A percentile compares a stretch with the other conserved stretches of the same genome.
phyloP scores from a whole-genome alignment of 2,888 invertebrate genomes.

The Clistopyga incitator region DNA sequence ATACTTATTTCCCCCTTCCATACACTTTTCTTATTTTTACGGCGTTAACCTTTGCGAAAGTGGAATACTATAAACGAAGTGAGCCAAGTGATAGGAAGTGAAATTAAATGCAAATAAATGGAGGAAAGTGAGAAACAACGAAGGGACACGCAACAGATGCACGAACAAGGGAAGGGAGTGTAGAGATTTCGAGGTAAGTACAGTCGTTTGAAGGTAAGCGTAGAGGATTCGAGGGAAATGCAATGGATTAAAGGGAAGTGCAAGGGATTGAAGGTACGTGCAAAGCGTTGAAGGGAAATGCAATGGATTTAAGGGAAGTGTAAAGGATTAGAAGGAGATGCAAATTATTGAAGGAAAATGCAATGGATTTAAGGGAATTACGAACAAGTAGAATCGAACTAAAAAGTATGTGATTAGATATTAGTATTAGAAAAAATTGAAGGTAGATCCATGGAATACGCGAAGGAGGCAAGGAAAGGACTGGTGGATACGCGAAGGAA shows the following conservation, averaged over 20 bases:
- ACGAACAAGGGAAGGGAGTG: not conserved
- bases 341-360: not conserved
- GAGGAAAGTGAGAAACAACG: not conserved
- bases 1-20: conserved; percentile 21
- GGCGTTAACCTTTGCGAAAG: not conserved
- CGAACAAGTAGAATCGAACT: not conserved
- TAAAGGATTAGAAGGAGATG: not conserved
- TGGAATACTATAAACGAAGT: not conserved
- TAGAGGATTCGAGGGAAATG: not conserved
- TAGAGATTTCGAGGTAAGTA: too few relatives aligned
- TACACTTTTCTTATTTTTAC: not conserved
- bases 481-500: not conserved
- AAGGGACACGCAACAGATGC: conserved; percentile 4
- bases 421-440: conserved; percentile 22
- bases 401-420: not conserved
- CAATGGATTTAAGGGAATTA: conserved; percentile 10
- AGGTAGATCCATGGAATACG: not conserved
- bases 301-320: not conserved
- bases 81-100: not conserved
- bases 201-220: not conserved
- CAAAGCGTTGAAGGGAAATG: conserved; percentile 14
- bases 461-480: not conserved
- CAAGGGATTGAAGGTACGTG: conserved; percentile 11
- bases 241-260: not conserved
- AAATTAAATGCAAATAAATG: not conserved